phyloP scores from a whole-genome alignment of 2,113 vertebrate genomes.

The Hyperopisus bebe region DNA sequence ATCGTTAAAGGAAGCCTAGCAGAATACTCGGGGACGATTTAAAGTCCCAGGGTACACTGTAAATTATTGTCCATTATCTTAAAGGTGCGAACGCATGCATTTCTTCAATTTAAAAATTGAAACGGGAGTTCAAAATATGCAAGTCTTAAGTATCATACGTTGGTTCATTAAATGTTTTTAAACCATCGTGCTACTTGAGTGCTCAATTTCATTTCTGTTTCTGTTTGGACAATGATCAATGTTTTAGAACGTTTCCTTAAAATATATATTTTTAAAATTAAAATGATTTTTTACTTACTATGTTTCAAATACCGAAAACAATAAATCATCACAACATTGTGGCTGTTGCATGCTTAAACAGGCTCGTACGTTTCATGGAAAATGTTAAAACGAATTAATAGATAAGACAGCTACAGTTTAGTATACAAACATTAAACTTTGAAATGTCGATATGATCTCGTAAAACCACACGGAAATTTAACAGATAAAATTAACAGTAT shows the following conservation, averaged over 20 bases:
- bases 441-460: neutral
- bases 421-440: neutral
- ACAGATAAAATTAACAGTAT: neutral
- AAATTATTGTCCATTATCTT: neutral
- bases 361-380: neutral
- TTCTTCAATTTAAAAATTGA: neutral
- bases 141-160: neutral
- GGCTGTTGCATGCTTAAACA: neutral
- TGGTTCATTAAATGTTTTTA: constrained; percentile 4
- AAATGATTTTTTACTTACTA: neutral
- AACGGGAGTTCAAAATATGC: neutral
- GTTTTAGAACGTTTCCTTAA: neutral
- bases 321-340: neutral
- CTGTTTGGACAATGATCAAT: neutral
- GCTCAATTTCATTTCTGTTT: neutral
- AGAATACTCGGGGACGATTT: neutral
- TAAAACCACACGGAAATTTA: neutral
- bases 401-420: neutral
- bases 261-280: neutral
- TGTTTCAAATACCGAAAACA: neutral
- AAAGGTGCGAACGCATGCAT: neutral
- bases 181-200: neutral
- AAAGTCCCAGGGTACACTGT: neutral
- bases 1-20: neutral
- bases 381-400: neutral